Conservation (phyloP, 1,140 invertebrate species). For the Marisa cornuarietis region DNA sequence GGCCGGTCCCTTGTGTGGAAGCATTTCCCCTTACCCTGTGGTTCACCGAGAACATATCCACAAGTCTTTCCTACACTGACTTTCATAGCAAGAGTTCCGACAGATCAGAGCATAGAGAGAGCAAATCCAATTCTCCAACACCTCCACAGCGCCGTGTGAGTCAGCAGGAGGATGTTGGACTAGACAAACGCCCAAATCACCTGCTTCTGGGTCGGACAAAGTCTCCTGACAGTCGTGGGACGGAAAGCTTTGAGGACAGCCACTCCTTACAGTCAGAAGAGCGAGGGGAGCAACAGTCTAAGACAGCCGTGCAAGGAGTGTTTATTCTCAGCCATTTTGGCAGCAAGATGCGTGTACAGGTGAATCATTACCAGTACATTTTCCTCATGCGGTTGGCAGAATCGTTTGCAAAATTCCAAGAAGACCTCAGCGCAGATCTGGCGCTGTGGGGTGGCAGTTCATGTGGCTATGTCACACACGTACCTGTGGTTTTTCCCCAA, state of each 20-base stretch:
- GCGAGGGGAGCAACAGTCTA: not conserved
- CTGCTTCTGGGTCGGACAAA: not conserved
- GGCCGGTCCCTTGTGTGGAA: slow-evolving; percentile 87
- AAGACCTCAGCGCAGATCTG: slow-evolving; percentile 78
- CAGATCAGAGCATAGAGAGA: slow-evolving; percentile 9
- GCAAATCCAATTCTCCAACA: slow-evolving; percentile 12
- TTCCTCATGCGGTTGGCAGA: slow-evolving; percentile 87
- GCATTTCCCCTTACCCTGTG: slow-evolving; percentile 88
- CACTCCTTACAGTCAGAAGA: slow-evolving; percentile 18
- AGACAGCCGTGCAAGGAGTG: slow-evolving; percentile 28
- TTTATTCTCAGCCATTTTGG: slow-evolving; percentile 51
- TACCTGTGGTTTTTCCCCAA: slow-evolving; percentile 82
- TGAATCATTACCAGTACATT: slow-evolving; percentile 91
- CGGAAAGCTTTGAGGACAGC: slow-evolving; percentile 20
- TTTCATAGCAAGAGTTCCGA: not conserved
- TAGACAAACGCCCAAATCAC: not conserved
- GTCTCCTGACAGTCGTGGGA: not conserved
- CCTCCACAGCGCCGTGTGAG: not conserved
- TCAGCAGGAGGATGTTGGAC: not conserved
- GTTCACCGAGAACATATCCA: slow-evolving; percentile 59
- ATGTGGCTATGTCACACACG: slow-evolving; percentile 36
- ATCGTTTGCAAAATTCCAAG: slow-evolving; percentile 75
- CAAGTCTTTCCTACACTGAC: too few species aligned
- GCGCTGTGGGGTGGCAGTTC: slow-evolving; percentile 41
- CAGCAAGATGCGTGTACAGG: slow-evolving; percentile 54